Percentiles rank a stretch among this genome's conserved stretches.
Evolutionary conservation across 2,797 vertebrate genomes (phyloP).

Genomic region (Chaenodraco wilsoni): DNA sequence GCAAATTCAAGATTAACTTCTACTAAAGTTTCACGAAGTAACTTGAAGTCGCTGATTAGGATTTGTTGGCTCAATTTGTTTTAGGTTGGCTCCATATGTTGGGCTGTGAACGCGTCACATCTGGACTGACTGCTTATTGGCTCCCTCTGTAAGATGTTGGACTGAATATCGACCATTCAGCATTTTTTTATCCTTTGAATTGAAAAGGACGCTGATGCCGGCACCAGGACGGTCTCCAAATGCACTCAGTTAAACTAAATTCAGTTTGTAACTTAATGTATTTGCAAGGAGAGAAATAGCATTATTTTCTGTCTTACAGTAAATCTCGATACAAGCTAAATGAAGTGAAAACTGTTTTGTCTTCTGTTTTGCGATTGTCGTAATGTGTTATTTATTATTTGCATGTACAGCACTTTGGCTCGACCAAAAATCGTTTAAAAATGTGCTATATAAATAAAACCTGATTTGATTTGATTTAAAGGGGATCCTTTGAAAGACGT

Average conservation of each 20-base stretch:
- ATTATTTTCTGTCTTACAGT: not conserved
- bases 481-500: not conserved
- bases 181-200: slow-evolving; percentile 27
- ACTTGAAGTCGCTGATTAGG: not conserved
- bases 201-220: slow-evolving; percentile 24
- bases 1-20: not conserved
- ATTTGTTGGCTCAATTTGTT: not conserved
- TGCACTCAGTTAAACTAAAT: slow-evolving; percentile 21
- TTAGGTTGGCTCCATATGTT: not conserved
- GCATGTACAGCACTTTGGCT: too few species aligned
- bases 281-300: not conserved
- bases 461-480: too few species aligned
- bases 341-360: not conserved
- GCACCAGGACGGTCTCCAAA: slow-evolving; percentile 23
- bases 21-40: not conserved
- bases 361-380: too few species aligned
- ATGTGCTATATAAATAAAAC: too few species aligned
- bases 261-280: slow-evolving; percentile 12
- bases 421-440: too few species aligned
- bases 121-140: slow-evolving; percentile 8
- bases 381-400: too few species aligned
- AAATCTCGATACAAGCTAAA: not conserved
- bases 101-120: slow-evolving; percentile 3
- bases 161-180: slow-evolving; percentile 6
- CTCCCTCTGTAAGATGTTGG: slow-evolving; percentile 10